These are phyloP conservation scores for Eueides isabella DNA, from an alignment of 1,140 invertebrate genomes.

Conservation along the genomic window DNA sequence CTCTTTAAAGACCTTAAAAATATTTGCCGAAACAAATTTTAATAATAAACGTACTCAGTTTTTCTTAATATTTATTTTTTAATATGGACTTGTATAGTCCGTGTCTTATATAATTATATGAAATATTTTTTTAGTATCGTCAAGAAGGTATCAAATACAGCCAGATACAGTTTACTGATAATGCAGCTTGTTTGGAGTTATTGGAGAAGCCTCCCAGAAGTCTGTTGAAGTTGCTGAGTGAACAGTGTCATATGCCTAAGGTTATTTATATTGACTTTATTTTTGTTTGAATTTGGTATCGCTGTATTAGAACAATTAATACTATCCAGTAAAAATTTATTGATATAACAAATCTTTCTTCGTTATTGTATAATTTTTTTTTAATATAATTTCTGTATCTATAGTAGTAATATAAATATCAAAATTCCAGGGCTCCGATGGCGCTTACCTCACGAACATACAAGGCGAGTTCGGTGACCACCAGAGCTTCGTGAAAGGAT, in stretches of 20 bases:
- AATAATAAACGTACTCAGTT: no score
- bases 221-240: conserved; percentile 93
- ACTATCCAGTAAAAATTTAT: no score
- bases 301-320: no score
- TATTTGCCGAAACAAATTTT: no score
- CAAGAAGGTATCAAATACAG: conserved; percentile 94
- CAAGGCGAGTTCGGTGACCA: conserved; percentile 95
- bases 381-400: no score
- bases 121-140: conserved; percentile 86
- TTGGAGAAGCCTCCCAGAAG: conserved; percentile 95
- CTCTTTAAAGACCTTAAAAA: no score
- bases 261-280: conserved; percentile 45
- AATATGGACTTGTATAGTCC: no score
- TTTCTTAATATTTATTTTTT: no score
- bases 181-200: conserved; percentile 93
- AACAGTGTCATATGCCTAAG: conserved; percentile 97
- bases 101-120: background rate
- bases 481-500: conserved; percentile 93
- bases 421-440: conserved; percentile 87
- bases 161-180: conserved; percentile 96
- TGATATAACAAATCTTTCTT: no score
- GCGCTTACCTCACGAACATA: conserved; percentile 94
- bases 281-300: background rate
- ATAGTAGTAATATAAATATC: no score
- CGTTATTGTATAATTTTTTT: no score